A percentile compares a stretch with the other conserved stretches of the same genome.
These are phyloP conservation scores for Propsilocerus akamusi DNA, from an alignment of 1,140 invertebrate species.

Conservation along the genomic window DNA sequence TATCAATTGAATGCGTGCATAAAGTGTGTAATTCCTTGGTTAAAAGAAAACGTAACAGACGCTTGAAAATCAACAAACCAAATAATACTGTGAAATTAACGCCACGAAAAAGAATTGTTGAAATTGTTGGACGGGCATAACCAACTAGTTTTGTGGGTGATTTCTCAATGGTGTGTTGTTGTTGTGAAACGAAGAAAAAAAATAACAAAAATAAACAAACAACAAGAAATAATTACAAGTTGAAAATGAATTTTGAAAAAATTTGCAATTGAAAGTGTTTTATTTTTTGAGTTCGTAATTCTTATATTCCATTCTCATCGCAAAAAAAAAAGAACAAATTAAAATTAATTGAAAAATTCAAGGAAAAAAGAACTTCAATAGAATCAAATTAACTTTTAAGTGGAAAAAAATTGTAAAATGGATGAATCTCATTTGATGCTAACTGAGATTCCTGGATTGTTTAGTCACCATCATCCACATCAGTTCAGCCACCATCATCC, in stretches of 20 bases:
- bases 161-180: no score
- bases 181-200: no score
- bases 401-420: neutral
- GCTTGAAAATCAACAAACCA: neutral
- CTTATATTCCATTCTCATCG: neutral
- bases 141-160: no score
- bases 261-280: constrained; percentile 3
- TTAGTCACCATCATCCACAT: neutral
- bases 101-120: no score
- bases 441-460: neutral
- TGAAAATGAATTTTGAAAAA: constrained; percentile 3
- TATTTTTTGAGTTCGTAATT: neutral
- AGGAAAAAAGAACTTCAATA: neutral
- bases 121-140: no score
- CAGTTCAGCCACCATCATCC: neutral
- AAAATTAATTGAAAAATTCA: constrained; percentile 3
- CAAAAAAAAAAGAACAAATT: neutral
- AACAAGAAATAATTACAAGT: constrained; percentile 1
- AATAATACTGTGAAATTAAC: neutral
- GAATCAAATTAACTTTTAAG: neutral
- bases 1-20: constrained; percentile 2
- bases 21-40: neutral
- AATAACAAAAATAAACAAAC: no score
- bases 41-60: neutral
- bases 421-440: neutral